Evolutionary conservation across 2,888 invertebrate genomes (phyloP).

Genomic region (Herminia tarsipennalis): DNA sequence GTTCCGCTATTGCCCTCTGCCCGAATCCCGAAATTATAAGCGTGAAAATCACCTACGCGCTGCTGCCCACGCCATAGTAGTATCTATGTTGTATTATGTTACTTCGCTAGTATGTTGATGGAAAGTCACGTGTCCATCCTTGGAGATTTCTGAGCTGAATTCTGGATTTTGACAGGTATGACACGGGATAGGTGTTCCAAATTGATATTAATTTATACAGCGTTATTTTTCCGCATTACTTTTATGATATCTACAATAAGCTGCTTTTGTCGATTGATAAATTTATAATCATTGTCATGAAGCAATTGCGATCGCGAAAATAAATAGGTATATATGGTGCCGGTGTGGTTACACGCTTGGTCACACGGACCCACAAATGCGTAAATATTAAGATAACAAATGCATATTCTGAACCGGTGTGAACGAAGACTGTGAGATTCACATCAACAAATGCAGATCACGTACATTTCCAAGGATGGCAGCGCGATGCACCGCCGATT

Average conservation of each 20-base stretch:
- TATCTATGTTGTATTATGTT: constrained; percentile 33
- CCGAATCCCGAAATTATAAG: constrained; percentile 59
- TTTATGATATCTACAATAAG: too few relatives aligned
- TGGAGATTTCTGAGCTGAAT: too few relatives aligned
- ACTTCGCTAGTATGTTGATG: constrained; percentile 2
- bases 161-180: too few relatives aligned
- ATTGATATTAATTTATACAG: too few relatives aligned
- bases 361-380: not conserved
- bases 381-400: not conserved
- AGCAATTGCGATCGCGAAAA: too few relatives aligned
- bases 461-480: constrained; percentile 45
- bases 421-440: constrained; percentile 33
- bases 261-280: too few relatives aligned
- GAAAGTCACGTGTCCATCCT: too few relatives aligned
- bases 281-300: too few relatives aligned
- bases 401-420: constrained; percentile 10
- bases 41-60: constrained; percentile 70
- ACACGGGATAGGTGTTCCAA: too few relatives aligned
- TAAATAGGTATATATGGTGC: too few relatives aligned
- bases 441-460: constrained; percentile 47
- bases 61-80: constrained; percentile 45
- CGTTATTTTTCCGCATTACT: too few relatives aligned
- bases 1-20: constrained; percentile 56
- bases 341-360: too few relatives aligned
- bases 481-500: constrained; percentile 49